phyloP scores from a whole-genome alignment of 23 tunicate species.

The Halocynthia aurantium region DNA sequence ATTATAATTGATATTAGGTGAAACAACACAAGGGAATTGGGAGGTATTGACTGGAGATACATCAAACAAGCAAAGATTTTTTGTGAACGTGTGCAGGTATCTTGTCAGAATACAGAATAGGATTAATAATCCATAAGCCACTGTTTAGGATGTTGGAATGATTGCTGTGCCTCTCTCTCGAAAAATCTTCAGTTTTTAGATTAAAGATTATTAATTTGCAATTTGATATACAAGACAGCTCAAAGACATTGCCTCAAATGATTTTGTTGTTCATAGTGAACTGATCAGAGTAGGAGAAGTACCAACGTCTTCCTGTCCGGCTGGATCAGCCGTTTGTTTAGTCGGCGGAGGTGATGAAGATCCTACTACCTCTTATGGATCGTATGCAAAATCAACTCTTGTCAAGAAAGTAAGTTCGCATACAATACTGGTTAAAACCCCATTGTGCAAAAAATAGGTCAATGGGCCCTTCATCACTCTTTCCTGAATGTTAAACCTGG shows the following conservation, averaged over 20 bases:
- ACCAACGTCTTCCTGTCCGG: slow-evolving; percentile 5
- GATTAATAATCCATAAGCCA: too few relatives aligned
- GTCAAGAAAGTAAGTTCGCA: slow-evolving; percentile 7
- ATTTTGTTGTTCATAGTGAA: slow-evolving; percentile 10
- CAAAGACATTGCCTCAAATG: too few relatives aligned
- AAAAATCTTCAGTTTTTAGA: too few relatives aligned
- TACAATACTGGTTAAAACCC: too few relatives aligned
- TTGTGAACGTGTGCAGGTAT: slow-evolving; percentile 57
- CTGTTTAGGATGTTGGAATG: too few relatives aligned
- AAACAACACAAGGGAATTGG: slow-evolving; percentile 20
- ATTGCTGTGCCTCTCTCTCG: too few relatives aligned
- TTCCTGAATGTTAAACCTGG: too few relatives aligned
- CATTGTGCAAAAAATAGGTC: too few relatives aligned
- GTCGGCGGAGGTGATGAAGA: neutral
- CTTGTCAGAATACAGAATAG: neutral
- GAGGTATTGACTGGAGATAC: slow-evolving; percentile 15
- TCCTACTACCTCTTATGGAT: slow-evolving; percentile 22
- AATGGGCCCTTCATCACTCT: too few relatives aligned
- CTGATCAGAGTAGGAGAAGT: neutral
- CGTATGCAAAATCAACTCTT: slow-evolving; percentile 20
- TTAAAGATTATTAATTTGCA: too few relatives aligned
- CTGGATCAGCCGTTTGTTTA: slow-evolving; percentile 39
- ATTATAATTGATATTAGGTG: too few relatives aligned
- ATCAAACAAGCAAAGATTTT: slow-evolving; percentile 6
- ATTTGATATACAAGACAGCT: too few relatives aligned